phyloP scores from a whole-genome alignment of 2,797 vertebrate genomes.

The Esox lucius region DNA sequence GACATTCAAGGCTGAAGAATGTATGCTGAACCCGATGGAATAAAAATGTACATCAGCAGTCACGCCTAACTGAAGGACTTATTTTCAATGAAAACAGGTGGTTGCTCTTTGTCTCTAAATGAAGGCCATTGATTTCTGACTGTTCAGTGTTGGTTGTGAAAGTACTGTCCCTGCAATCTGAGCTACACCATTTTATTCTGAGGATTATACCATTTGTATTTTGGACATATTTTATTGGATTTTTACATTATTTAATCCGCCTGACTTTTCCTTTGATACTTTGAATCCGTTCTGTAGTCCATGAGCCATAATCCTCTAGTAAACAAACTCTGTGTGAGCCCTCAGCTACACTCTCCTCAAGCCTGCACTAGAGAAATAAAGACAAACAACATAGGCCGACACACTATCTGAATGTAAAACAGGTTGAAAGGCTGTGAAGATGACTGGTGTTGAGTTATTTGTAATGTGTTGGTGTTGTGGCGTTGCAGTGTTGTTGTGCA shows the following conservation, averaged over 20 bases:
- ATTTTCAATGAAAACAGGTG: neutral
- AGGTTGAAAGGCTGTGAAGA: neutral
- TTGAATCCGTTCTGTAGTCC: neutral
- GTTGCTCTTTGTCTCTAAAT: neutral
- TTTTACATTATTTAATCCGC: neutral
- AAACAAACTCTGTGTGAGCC: constrained; percentile 1
- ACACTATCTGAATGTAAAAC: neutral
- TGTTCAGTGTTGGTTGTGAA: neutral
- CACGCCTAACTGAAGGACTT: neutral
- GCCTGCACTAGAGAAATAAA: neutral
- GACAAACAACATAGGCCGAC: neutral
- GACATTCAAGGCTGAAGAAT: neutral
- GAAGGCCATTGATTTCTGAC: neutral
- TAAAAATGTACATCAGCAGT: neutral
- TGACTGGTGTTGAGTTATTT: neutral
- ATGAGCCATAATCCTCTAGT: neutral
- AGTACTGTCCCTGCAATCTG: neutral
- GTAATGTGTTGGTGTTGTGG: neutral
- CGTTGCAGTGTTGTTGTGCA: neutral
- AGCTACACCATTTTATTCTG: neutral
- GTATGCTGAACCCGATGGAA: neutral
- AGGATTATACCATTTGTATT: neutral
- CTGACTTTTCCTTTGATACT: constrained; percentile 1
- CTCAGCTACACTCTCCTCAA: neutral
- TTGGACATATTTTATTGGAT: neutral